These are phyloP conservation scores for Dryobota labecula DNA, from an alignment of 2,888 invertebrate genomes.

Conservation along the genomic window DNA sequence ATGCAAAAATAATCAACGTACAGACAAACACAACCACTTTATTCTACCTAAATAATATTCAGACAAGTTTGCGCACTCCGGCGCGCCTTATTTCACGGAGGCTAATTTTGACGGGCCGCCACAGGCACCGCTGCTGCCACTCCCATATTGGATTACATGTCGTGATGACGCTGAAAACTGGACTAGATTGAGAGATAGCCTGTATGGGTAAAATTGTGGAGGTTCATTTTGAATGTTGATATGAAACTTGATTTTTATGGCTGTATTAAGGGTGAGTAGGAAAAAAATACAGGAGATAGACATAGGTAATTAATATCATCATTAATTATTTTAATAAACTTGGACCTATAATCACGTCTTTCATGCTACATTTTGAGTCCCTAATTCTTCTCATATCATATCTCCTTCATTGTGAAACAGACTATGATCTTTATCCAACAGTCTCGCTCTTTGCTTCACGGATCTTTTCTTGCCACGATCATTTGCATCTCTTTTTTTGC, in stretches of 20 bases:
- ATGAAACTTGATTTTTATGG: neutral
- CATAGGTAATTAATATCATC: neutral
- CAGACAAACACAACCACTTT: constrained; percentile 10
- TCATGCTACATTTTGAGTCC: neutral
- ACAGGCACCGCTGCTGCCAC: constrained; percentile 57
- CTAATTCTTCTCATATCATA: neutral
- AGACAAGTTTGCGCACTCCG: constrained; percentile 34
- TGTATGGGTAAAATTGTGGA: constrained; percentile 12
- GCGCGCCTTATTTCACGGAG: constrained; percentile 70
- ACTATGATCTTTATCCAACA: neutral
- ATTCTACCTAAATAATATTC: constrained; percentile 6
- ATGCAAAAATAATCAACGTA: constrained; percentile 3
- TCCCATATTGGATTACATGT: constrained; percentile 64
- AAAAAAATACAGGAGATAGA: neutral
- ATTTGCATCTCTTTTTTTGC: neutral
- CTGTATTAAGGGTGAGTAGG: neutral
- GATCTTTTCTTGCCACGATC: too few relatives aligned
- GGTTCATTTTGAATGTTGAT: neutral
- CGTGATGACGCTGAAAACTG: constrained; percentile 43
- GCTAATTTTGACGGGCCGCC: constrained; percentile 78
- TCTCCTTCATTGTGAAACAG: neutral
- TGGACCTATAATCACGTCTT: neutral
- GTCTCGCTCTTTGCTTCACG: neutral
- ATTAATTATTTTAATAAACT: neutral
- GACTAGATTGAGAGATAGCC: constrained; percentile 37